Percentiles rank a stretch among this genome's conserved stretches.
phyloP scores from a whole-genome alignment of 2,797 vertebrate genomes.

The Phalanger gymnotis region DNA sequence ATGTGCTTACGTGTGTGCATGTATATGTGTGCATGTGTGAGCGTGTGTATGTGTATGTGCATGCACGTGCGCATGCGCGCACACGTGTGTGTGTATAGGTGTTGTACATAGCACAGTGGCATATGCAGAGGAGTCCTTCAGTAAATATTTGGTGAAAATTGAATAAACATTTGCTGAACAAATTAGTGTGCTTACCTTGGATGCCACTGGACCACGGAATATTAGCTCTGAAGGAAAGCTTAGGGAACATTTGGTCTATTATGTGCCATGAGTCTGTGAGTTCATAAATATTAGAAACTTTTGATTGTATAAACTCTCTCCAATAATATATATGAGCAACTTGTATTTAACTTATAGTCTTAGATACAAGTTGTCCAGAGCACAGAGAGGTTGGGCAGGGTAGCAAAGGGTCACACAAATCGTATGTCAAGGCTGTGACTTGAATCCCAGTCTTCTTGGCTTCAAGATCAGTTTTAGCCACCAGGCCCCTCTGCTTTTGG shows the following conservation, averaged over 20 bases:
- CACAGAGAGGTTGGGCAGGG: background rate
- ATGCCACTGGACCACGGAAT: background rate
- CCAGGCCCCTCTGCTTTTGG: background rate
- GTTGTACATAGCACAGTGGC: background rate
- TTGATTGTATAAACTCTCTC: background rate
- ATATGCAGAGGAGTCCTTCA: background rate
- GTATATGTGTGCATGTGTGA: no score
- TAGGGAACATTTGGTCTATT: background rate
- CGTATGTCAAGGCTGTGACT: background rate
- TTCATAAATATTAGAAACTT: background rate
- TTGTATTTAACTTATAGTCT: background rate
- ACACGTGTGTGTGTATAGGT: fast-evolving
- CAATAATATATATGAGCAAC: background rate
- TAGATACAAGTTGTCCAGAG: background rate
- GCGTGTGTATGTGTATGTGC: no score
- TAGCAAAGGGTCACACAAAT: background rate
- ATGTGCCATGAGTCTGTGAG: background rate
- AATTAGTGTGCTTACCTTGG: background rate
- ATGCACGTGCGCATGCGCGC: no score
- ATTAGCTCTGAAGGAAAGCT: background rate
- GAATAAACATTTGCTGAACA: background rate
- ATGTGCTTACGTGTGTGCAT: no score
- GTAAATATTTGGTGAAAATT: background rate
- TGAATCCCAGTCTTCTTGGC: background rate
- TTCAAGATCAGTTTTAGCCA: background rate